phyloP scores from a whole-genome alignment of 1,140 invertebrate genomes.

The Drosophila busckii region DNA sequence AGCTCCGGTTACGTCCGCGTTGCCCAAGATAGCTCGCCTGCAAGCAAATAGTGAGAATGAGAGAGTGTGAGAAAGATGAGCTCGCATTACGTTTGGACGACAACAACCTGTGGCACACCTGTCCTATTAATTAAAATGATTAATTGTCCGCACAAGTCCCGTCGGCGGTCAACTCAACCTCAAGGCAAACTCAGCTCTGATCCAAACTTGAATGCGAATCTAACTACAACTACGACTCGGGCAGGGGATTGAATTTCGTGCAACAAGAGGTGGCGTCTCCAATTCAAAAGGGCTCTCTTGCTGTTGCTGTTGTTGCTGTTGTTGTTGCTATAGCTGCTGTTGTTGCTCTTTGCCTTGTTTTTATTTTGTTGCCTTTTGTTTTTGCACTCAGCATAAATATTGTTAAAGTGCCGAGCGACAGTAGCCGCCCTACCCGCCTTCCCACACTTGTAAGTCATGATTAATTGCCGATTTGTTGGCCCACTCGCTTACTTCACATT shows the following conservation, averaged over 20 bases:
- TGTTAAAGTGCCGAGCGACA: slow-evolving; percentile 68
- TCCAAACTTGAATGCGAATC: not conserved
- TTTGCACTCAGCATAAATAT: slow-evolving; percentile 60
- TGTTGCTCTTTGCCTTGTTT: not conserved
- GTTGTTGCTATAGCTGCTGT: not conserved
- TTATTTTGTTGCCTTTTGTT: slow-evolving; percentile 46
- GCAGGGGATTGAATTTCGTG: slow-evolving; percentile 30
- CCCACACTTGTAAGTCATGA: slow-evolving; percentile 39
- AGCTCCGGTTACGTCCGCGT: slow-evolving; percentile 89
- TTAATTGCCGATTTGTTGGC: slow-evolving; percentile 76
- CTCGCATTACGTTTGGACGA: slow-evolving; percentile 37
- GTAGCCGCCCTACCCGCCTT: slow-evolving; percentile 8
- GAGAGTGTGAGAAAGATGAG: slow-evolving; percentile 3
- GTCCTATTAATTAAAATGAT: slow-evolving; percentile 77
- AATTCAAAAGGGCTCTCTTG: slow-evolving; percentile 4
- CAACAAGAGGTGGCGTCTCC: slow-evolving; percentile 38
- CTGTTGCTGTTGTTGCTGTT: too few species aligned
- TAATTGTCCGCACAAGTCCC: slow-evolving; percentile 39
- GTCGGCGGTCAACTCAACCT: not conserved
- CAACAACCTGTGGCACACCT: slow-evolving; percentile 72
- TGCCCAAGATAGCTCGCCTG: slow-evolving; percentile 93
- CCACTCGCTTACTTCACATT: slow-evolving; percentile 53
- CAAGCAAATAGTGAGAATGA: slow-evolving; percentile 47
- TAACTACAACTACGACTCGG: not conserved
- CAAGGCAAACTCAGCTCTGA: not conserved